These are phyloP conservation scores for Salvelinus namaycush DNA, from an alignment of 2,113 vertebrate species.

Conservation along the genomic window DNA sequence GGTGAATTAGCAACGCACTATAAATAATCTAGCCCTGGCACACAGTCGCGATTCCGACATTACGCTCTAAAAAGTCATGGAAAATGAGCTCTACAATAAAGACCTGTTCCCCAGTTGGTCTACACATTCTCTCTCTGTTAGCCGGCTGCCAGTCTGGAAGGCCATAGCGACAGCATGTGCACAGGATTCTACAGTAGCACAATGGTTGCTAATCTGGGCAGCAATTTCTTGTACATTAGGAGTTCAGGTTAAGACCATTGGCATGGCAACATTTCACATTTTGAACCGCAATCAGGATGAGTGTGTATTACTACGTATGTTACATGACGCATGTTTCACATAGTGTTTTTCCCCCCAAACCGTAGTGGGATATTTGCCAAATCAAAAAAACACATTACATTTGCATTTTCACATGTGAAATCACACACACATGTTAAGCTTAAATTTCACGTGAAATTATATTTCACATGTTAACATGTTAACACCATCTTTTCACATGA, in stretches of 20 bases:
- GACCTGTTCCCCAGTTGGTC: background rate
- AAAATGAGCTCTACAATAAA: background rate
- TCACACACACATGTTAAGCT: no score
- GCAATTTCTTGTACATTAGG: background rate
- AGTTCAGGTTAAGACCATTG: conserved; percentile 23
- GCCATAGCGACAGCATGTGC: background rate
- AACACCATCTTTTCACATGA: no score
- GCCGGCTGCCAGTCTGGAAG: background rate
- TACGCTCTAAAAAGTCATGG: background rate
- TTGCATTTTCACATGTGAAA: no score
- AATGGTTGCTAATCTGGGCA: conserved; percentile 33
- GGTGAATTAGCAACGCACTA: background rate
- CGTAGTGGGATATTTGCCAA: no score
- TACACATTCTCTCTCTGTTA: conserved; percentile 5
- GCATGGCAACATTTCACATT: background rate
- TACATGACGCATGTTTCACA: no score
- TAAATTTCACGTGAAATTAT: no score
- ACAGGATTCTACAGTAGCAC: conserved; percentile 23
- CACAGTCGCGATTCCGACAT: background rate
- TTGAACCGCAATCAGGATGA: no score
- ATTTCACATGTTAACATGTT: no score
- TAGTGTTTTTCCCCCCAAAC: no score
- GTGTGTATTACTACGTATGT: no score
- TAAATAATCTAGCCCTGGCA: background rate
- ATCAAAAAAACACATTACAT: no score